phyloP scores from a whole-genome alignment of 2,113 vertebrate species.

The Chaetodon trifascialis region DNA sequence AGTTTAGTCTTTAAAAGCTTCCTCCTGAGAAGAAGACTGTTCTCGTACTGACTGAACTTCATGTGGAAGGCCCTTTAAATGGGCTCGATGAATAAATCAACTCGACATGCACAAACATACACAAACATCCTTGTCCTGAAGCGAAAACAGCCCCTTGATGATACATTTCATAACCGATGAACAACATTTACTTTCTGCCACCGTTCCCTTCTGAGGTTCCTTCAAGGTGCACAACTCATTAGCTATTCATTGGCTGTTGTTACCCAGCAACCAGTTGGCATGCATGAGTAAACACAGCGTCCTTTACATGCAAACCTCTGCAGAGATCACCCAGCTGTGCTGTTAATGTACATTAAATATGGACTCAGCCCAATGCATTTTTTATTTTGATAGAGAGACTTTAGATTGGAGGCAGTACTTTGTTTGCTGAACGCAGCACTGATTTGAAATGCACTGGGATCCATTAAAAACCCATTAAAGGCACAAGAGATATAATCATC shows the following conservation, averaged over 20 bases:
- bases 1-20: background rate
- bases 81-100: background rate
- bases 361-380: slow-evolving; percentile 33
- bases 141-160: background rate
- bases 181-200: background rate
- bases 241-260: slow-evolving; percentile 44
- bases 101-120: slow-evolving; percentile 9
- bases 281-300: slow-evolving; percentile 32
- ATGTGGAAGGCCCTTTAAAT: background rate
- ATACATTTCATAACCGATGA: background rate
- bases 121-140: slow-evolving; percentile 2
- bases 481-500: background rate
- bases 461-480: slow-evolving; percentile 3
- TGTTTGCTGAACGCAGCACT: background rate
- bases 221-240: slow-evolving; percentile 17
- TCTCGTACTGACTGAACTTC: too few species aligned
- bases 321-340: slow-evolving; percentile 46
- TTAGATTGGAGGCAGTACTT: background rate
- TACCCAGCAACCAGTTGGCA: slow-evolving; percentile 20
- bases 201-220: background rate
- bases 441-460: background rate
- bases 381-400: slow-evolving; percentile 9
- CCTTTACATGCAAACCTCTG: slow-evolving; percentile 15
- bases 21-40: background rate
- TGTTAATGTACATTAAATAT: slow-evolving; percentile 57